These are phyloP conservation scores for Thyatira batis DNA, from an alignment of 2,888 invertebrate species.

Conservation along the genomic window DNA sequence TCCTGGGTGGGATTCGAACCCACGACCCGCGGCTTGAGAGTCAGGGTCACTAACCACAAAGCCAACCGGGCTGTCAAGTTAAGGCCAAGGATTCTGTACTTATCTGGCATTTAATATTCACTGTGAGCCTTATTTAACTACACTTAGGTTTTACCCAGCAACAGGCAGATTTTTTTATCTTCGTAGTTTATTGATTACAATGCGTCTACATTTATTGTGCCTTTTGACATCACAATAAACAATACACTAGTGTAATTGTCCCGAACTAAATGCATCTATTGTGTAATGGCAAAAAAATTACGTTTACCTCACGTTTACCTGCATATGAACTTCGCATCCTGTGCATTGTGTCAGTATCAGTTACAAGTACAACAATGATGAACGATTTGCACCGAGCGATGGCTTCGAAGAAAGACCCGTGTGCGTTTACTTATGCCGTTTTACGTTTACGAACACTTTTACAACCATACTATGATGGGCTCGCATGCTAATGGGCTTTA, in stretches of 20 bases:
- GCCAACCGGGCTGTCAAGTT: no score
- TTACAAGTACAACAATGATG: slow-evolving; percentile 27
- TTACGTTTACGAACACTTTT: no score
- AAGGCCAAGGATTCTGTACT: neutral
- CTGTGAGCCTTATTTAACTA: no score
- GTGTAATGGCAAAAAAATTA: slow-evolving; percentile 45
- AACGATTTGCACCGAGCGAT: slow-evolving; percentile 13
- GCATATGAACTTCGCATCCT: slow-evolving; percentile 49
- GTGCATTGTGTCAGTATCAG: slow-evolving; percentile 45
- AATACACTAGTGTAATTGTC: slow-evolving; percentile 25
- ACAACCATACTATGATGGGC: no score
- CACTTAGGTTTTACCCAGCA: no score
- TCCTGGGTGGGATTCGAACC: no score
- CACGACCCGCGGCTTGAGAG: no score
- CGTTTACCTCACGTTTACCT: slow-evolving; percentile 48
- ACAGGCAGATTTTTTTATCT: neutral
- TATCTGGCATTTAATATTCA: neutral
- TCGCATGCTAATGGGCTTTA: no score
- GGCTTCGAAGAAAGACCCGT: neutral
- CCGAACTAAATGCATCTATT: slow-evolving; percentile 15
- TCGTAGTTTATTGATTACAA: neutral
- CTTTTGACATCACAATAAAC: neutral
- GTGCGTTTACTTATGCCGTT: neutral
- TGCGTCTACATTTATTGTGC: neutral
- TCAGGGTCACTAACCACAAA: no score